A percentile compares a stretch with the other conserved stretches of the same genome.
phyloP scores from a whole-genome alignment of 35 echinoderm and acorn worm species.

The Holothuria glaberrima region DNA sequence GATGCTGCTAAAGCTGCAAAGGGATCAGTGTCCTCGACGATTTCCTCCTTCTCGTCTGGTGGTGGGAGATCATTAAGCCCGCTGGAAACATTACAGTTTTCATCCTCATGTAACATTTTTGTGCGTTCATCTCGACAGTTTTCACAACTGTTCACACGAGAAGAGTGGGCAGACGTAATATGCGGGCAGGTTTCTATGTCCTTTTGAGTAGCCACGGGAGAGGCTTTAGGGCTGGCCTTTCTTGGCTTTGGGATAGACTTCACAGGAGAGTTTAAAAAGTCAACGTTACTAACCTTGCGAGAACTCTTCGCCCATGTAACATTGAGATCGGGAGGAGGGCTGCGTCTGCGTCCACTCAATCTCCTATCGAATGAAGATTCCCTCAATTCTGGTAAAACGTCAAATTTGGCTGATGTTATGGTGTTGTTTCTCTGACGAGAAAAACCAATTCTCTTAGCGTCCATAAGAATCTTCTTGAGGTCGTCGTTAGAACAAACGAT shows the following conservation, averaged over 20 bases:
- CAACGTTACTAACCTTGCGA: constrained; percentile 8
- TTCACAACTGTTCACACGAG: background rate
- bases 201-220: constrained; percentile 11
- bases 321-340: constrained; percentile 40
- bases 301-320: constrained; percentile 22
- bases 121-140: constrained; percentile 39
- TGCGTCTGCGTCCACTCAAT: constrained; percentile 26
- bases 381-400: constrained; percentile 38
- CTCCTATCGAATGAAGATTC: constrained; percentile 39
- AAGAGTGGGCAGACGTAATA: background rate
- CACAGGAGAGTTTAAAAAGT: background rate
- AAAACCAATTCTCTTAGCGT: constrained; percentile 49
- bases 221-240: background rate
- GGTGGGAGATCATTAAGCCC: background rate
- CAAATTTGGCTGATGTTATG: constrained; percentile 41
- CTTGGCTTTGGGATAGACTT: background rate
- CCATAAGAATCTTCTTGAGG: constrained; percentile 55
- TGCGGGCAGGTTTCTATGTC: constrained; percentile 15
- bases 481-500: constrained; percentile 60
- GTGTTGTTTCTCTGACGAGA: constrained; percentile 46
- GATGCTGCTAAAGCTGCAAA: constrained; percentile 31
- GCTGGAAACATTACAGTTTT: constrained; percentile 20
- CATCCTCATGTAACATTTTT: constrained; percentile 39
- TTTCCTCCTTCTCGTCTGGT: constrained; percentile 26
- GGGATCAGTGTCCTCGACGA: background rate